Evolutionary conservation across 2,797 vertebrate genomes (phyloP).

Genomic region (Cossypha caffra): DNA sequence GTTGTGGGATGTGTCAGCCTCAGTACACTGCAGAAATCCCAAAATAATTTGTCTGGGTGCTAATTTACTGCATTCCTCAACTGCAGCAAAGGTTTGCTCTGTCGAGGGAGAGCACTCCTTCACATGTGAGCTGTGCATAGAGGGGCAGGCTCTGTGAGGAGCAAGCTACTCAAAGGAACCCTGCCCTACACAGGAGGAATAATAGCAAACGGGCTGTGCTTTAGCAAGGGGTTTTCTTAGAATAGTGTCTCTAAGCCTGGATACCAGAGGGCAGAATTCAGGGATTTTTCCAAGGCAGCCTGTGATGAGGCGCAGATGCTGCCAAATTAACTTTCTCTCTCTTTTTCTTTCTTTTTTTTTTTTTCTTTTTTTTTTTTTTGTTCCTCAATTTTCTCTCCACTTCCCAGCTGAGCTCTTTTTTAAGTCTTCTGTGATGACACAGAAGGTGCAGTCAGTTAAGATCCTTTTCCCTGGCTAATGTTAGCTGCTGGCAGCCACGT

Average conservation of each 20-base stretch:
- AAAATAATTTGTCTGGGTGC: not conserved
- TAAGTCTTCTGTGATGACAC: not conserved
- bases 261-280: not conserved
- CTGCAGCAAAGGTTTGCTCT: not conserved
- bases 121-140: accelerated
- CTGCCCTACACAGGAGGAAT: not conserved
- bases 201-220: not conserved
- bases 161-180: not conserved
- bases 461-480: not conserved
- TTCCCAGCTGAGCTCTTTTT: not conserved
- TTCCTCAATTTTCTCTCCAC: accelerated
- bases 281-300: not conserved
- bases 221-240: not conserved
- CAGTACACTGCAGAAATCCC: not conserved
- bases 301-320: not conserved
- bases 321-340: not conserved
- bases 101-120: not conserved
- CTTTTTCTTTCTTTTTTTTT: accelerated
- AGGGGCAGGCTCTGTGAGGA: not conserved
- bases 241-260: not conserved
- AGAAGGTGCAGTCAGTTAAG: not conserved
- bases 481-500: not conserved
- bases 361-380: too few relatives aligned
- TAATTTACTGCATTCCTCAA: not conserved
- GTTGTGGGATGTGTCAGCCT: not conserved